These are phyloP conservation scores for Drosophila rhopaloa DNA, from an alignment of 1,140 invertebrate genomes.

Conservation along the genomic window DNA sequence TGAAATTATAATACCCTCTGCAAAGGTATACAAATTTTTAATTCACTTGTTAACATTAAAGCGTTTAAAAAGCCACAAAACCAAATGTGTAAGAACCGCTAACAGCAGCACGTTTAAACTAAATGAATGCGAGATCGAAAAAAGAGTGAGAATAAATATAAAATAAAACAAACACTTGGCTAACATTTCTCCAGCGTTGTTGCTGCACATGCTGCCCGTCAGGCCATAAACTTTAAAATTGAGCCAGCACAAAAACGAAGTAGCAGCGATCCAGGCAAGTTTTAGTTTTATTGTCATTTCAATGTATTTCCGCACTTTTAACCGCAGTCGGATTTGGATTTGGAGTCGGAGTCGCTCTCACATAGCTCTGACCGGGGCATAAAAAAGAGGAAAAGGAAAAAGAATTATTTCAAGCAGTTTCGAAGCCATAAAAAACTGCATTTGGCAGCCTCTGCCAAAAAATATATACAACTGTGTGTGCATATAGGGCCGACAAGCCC, in stretches of 20 bases:
- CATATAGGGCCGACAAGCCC: not conserved
- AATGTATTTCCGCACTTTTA: constrained; percentile 82
- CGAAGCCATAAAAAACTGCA: constrained; percentile 81
- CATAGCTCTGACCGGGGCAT: constrained; percentile 59
- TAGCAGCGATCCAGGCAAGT: constrained; percentile 55
- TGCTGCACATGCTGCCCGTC: constrained; percentile 63
- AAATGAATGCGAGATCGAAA: constrained; percentile 27
- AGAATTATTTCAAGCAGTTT: constrained; percentile 79
- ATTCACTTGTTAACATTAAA: not conserved
- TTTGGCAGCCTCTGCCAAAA: constrained; percentile 75
- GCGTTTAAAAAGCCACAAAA: not conserved
- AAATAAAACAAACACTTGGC: constrained; percentile 75
- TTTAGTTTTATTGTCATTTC: constrained; percentile 83
- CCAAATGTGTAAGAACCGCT: constrained; percentile 40
- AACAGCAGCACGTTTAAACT: constrained; percentile 63
- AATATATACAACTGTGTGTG: constrained; percentile 4
- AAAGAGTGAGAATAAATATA: constrained; percentile 42
- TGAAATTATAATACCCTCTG: no score
- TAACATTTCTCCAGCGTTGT: constrained; percentile 51
- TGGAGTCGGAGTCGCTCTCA: constrained; percentile 34
- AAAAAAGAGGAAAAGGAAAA: constrained; percentile 55
- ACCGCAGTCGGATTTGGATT: constrained; percentile 62
- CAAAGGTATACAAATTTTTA: no score
- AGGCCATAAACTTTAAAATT: constrained; percentile 76
- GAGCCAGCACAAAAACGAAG: constrained; percentile 44